phyloP scores from a whole-genome alignment of 2,888 invertebrate species.

The Drosophila paramelanica region DNA sequence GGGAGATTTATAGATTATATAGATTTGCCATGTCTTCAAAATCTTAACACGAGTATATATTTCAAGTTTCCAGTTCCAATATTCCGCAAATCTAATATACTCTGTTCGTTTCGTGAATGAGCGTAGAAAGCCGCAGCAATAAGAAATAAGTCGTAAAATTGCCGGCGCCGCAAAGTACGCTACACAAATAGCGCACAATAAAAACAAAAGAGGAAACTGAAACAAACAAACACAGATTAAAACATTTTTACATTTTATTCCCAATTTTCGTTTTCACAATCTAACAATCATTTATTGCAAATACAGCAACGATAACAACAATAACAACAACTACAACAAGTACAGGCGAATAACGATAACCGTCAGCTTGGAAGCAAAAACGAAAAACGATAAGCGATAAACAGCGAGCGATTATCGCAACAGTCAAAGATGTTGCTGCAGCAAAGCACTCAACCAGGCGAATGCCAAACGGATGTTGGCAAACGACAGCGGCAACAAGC shows the following conservation, averaged over 20 bases:
- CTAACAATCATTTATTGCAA: conserved; percentile 20
- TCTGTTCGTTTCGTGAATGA: too few species aligned
- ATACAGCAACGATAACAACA: conserved; percentile 19
- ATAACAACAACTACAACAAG: conserved; percentile 7
- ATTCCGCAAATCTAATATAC: too few species aligned
- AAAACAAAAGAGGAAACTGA: conserved; percentile 8
- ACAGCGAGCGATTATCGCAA: conserved; percentile 30
- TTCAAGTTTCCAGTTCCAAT: too few species aligned
- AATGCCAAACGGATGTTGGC: conserved; percentile 31
- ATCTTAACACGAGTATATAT: too few species aligned
- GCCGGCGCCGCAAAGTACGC: conserved; percentile 41
- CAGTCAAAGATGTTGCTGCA: conserved; percentile 44
- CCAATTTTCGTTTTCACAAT: conserved; percentile 13
- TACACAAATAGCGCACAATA: conserved; percentile 38
- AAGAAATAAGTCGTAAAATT: conserved; percentile 48
- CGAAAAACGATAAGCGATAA: conserved; percentile 26
- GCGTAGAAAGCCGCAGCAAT: not conserved
- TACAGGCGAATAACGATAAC: conserved; percentile 20
- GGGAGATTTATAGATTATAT: too few species aligned
- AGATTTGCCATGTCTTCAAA: too few species aligned
- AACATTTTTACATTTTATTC: conserved; percentile 11
- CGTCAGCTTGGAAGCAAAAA: conserved; percentile 10
- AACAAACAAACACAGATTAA: conserved; percentile 11
- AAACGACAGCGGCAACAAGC: conserved; percentile 30
- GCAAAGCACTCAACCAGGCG: conserved; percentile 39